These are phyloP conservation scores for Pseudochirops corinnae DNA, from an alignment of 2,797 vertebrate species.

Conservation along the genomic window DNA sequence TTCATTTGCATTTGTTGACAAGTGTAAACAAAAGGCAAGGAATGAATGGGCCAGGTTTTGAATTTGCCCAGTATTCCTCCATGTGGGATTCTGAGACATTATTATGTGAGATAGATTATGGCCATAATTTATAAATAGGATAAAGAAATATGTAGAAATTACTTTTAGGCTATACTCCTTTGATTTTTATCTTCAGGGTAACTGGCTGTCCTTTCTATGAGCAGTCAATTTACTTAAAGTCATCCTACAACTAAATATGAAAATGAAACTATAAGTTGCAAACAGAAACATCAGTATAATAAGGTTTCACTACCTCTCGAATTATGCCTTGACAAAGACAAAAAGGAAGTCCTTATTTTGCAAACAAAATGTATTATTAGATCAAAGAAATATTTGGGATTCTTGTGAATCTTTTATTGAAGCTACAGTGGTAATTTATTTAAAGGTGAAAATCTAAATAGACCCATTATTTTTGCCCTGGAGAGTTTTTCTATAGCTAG, in stretches of 20 bases:
- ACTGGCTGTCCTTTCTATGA: background rate
- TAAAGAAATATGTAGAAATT: slow-evolving; percentile 29
- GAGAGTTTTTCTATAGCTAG: slow-evolving; percentile 32
- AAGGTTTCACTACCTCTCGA: background rate
- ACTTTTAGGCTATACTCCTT: background rate
- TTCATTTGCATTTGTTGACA: slow-evolving; percentile 16
- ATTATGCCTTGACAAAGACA: background rate
- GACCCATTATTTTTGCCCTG: background rate
- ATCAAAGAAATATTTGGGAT: background rate
- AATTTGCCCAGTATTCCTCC: background rate
- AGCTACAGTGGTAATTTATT: background rate
- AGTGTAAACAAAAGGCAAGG: slow-evolving; percentile 46
- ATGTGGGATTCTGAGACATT: slow-evolving; percentile 21
- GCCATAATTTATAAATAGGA: slow-evolving; percentile 3
- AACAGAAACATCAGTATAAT: background rate
- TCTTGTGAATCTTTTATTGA: rapidly evolving
- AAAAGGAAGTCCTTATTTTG: background rate
- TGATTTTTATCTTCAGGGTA: background rate
- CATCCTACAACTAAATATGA: background rate
- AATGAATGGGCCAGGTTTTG: slow-evolving; percentile 9
- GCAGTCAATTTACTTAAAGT: background rate
- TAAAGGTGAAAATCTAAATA: background rate
- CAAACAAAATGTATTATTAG: background rate
- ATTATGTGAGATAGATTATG: background rate
- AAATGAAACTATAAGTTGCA: background rate